Evolutionary conservation across 2,797 vertebrate genomes (phyloP).

Genomic region (Urophycis tenuis): DNA sequence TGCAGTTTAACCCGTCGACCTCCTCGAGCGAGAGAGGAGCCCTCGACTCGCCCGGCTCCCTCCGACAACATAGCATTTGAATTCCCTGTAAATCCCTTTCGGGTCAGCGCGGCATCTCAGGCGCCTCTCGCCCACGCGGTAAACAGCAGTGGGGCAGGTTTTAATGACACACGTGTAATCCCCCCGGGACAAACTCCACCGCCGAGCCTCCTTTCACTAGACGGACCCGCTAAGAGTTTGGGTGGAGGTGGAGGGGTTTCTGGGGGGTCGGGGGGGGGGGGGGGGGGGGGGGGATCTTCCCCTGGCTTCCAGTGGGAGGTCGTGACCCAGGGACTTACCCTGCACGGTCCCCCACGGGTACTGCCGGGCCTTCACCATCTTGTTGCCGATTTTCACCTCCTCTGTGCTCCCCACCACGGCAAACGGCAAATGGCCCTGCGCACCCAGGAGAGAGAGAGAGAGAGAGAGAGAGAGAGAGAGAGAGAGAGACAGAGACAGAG

Average conservation of each 20-base stretch:
- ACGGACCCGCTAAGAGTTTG: not conserved
- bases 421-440: slow-evolving; percentile 93
- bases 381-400: slow-evolving; percentile 97
- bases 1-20: not conserved
- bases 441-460: slow-evolving; percentile 5
- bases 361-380: slow-evolving; percentile 97
- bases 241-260: not conserved
- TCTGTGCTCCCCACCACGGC: slow-evolving; percentile 97
- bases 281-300: not conserved
- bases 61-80: not conserved
- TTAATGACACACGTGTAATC: not conserved
- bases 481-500: too few species aligned
- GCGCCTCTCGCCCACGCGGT: not conserved
- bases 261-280: not conserved
- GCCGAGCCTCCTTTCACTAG: not conserved
- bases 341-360: slow-evolving; percentile 98
- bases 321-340: slow-evolving; percentile 74
- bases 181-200: not conserved
- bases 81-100: not conserved
- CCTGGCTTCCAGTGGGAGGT: slow-evolving; percentile 30
- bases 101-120: not conserved
- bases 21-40: not conserved
- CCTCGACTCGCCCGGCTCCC: too few species aligned
- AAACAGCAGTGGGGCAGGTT: not conserved
- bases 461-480: not conserved